These are phyloP conservation scores for Thaleichthys pacificus DNA, from an alignment of 2,797 vertebrate species.

Conservation along the genomic window DNA sequence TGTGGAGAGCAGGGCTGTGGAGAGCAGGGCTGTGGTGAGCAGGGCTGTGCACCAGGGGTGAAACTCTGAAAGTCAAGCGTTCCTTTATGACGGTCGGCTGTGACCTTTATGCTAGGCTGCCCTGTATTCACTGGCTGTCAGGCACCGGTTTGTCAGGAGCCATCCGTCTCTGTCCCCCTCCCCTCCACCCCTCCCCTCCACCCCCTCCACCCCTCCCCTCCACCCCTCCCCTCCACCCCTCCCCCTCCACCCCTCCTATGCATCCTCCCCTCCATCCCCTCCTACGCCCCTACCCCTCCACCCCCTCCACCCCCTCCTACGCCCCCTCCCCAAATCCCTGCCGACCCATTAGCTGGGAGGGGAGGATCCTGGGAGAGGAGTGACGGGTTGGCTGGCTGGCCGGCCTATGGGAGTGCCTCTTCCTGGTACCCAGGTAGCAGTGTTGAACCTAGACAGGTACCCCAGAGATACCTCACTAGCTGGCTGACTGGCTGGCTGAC, in stretches of 20 bases:
- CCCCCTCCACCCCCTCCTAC: neutral
- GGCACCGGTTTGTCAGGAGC: conserved; percentile 74
- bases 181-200: conserved; percentile 49
- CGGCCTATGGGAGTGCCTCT: conserved; percentile 57
- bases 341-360: conserved; percentile 74
- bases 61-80: conserved; percentile 80
- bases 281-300: conserved; percentile 22
- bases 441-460: conserved; percentile 60
- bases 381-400: conserved; percentile 39
- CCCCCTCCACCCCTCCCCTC: neutral
- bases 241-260: too few relatives aligned
- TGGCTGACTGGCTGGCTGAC: conserved; percentile 36
- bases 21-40: too few relatives aligned
- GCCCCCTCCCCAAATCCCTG: conserved; percentile 70
- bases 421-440: conserved; percentile 59
- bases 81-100: conserved; percentile 74
- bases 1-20: too few relatives aligned
- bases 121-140: conserved; percentile 80
- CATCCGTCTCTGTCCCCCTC: conserved; percentile 78
- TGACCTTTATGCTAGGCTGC: conserved; percentile 79
- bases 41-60: conserved; percentile 38
- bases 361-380: conserved; percentile 63
- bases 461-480: conserved; percentile 52
- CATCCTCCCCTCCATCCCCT: conserved; percentile 43
- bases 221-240: conserved; percentile 39